Evolutionary conservation across 2,888 invertebrate species (phyloP).

Genomic region (Nomada hirtipes): DNA sequence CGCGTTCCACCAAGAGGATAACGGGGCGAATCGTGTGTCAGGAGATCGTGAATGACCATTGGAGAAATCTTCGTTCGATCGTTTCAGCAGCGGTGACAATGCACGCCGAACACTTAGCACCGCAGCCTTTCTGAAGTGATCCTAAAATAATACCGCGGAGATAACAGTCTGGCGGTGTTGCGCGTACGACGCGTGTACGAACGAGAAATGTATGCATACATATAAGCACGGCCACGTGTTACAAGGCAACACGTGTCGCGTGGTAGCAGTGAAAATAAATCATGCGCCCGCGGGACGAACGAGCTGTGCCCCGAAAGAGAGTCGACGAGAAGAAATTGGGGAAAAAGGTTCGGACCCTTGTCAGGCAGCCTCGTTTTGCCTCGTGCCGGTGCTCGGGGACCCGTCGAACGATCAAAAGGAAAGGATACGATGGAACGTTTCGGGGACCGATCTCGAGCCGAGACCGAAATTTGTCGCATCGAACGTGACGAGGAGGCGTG

Average conservation of each 20-base stretch:
- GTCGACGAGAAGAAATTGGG: conserved; percentile 72
- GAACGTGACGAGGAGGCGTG: conserved; percentile 22
- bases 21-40: neutral
- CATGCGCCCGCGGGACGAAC: conserved; percentile 61
- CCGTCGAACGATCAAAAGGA: conserved; percentile 47
- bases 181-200: conserved; percentile 41
- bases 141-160: conserved; percentile 69
- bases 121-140: conserved; percentile 42
- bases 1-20: neutral
- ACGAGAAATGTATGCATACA: conserved; percentile 67
- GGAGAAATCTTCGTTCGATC: neutral
- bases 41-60: neutral
- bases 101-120: conserved; percentile 29
- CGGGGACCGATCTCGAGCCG: neutral
- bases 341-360: conserved; percentile 73
- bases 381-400: conserved; percentile 67
- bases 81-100: conserved; percentile 38
- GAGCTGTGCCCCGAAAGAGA: conserved; percentile 47
- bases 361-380: conserved; percentile 67
- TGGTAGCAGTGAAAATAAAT: conserved; percentile 80
- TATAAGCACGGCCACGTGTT: conserved; percentile 75
- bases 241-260: conserved; percentile 78
- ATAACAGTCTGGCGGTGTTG: conserved; percentile 63
- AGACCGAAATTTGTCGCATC: conserved; percentile 45
- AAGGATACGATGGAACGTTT: conserved; percentile 37